Conservation (phyloP, 2,113 vertebrate species). For the Rana temporaria region DNA sequence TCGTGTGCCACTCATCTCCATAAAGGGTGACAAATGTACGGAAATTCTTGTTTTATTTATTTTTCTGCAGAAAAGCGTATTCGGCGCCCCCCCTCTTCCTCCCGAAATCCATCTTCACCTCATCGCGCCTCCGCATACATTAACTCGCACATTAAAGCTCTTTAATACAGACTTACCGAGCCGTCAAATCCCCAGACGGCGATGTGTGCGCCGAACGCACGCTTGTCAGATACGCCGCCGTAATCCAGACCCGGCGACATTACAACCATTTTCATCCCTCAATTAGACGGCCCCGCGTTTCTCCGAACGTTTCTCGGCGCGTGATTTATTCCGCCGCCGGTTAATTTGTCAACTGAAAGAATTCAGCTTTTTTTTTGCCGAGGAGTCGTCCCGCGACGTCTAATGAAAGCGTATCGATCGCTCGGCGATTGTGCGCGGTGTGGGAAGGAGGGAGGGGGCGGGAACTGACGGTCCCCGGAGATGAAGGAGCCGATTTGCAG, state of each 20-base stretch:
- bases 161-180: conserved; percentile 18
- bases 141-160: conserved; percentile 15
- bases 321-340: too few species aligned
- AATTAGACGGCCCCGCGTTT: conserved; percentile 6
- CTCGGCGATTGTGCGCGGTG: too few species aligned
- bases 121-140: not conserved
- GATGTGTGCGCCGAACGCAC: not conserved
- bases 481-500: too few species aligned
- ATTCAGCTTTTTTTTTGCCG: too few species aligned
- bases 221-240: conserved; percentile 11
- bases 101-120: conserved; percentile 10
- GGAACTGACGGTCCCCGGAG: too few species aligned
- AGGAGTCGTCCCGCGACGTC: too few species aligned
- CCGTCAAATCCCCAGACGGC: conserved; percentile 13
- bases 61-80: not conserved
- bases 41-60: not conserved
- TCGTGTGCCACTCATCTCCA: conserved; percentile 10
- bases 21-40: not conserved
- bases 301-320: too few species aligned
- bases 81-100: not conserved
- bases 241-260: conserved; percentile 8
- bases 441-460: too few species aligned
- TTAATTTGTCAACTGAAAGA: too few species aligned
- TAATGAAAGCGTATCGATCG: too few species aligned
- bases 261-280: conserved; percentile 9